Evolutionary conservation across 2,113 vertebrate genomes (phyloP), one percentile per base, ranked within the genome.

Genomic region (Cardinalis cardinalis): DNA sequence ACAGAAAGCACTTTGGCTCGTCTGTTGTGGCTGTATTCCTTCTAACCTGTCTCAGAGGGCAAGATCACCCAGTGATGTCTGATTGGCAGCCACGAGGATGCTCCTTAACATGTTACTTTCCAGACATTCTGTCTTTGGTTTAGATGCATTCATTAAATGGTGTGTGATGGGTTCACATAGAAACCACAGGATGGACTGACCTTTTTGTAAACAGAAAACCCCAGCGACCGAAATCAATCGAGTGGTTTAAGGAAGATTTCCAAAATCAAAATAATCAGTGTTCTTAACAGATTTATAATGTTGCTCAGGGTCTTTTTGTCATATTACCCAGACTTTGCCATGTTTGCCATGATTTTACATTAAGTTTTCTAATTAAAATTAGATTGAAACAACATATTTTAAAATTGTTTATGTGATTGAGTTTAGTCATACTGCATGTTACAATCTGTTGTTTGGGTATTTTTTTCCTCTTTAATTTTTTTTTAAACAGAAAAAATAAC

Each of bases 1-100:
- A 96, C 99, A 99, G 96, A 99, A 99, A 95, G 99, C 99, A 4
- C 98, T 99, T 92, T 99, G 99, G 98, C 97, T 99, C 93, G 88
- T 99, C 73, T 99, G 99, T 95, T 99, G 99, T 6, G 99, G 99
- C 71, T 99, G 99, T 38, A 87, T 99, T 93, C 99, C 99, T 12
- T 95, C 98, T 87, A 97, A 98, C 18, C 97, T 99, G 93, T 98
- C 98, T 46, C 98, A 99, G 34, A 97, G 99, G 78, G 99, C 98
- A 7, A 97, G 99, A 96, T 99, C 99, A 14, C 99, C 99, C 41
- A 99, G 99, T 40, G 99, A 99, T 25, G 99, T 99, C 96, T 99
- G 98, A 99, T 19, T 61, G 88, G 82, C 71, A 84, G 85, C 86
- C 52, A 43, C 56, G 43, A 88, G 89, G 81, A 90, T 1, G 0